Evolutionary conservation across 2,888 invertebrate genomes (phyloP), one percentile per base, ranked within the genome.

Genomic region (Microplitis deprimator): DNA sequence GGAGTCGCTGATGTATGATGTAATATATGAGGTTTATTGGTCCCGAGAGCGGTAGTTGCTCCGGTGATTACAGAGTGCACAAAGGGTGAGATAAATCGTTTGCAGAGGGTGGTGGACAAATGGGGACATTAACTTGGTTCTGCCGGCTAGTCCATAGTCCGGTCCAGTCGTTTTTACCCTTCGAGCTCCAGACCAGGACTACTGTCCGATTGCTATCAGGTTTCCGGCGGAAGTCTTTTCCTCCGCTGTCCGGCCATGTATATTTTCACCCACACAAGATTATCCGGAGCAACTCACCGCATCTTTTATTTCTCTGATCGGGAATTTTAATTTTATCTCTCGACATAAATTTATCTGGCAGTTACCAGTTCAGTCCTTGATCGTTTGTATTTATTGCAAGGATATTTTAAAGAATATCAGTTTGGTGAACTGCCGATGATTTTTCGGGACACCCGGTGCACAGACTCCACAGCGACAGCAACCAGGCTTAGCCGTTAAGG

Each of bases 101-200:
- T 87, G 87, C 87, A 85, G 86, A 84, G 83, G 77, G 75, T 83
- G 79, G 83, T 83, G 86, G 88, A 88, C 88, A 88, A 89, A 89
- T 88, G 85, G 86, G 84, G 83, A 86, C 87, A 88, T 88, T 88
- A 87, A 87, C 87, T 88, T 85, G 84, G 86, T 86, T 86, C 87
- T 85, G 86, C 86, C 86, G 85, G 3, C 75, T 72, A 16, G 59
- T 7, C 65, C n/a, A 60, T 17, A 60, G 60, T 59, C 59, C 40
- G 39, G 59, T 68, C 61, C 68, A 40, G 40, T 68, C 41, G 16
- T 68, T 65, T 65, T 65, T 65, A 17, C 20, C 65, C 29, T 50
- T 10, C 29, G 38, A 29, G 10, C 65, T 29, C 20, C 82, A 80
- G 50, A 50, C 50, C 50, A 13, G 50, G 50, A 50, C 50, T 50